Evolutionary conservation across 2,888 invertebrate genomes (phyloP).

Genomic region (Nomada fabriciana): DNA sequence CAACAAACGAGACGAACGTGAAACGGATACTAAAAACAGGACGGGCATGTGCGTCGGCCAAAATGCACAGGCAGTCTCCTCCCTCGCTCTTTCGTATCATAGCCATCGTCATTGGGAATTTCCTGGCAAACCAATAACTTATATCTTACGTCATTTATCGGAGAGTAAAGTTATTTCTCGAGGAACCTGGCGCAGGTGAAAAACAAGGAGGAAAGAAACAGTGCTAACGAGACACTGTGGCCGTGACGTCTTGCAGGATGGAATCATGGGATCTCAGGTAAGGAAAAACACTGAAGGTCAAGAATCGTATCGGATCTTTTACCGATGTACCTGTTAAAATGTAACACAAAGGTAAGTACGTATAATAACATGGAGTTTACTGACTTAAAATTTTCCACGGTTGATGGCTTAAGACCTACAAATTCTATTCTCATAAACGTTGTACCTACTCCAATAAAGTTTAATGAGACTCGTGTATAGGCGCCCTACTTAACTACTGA

Average conservation of each 20-base stretch:
- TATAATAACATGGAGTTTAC: not conserved
- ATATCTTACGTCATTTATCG: conserved; percentile 12
- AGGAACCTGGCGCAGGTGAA: not conserved
- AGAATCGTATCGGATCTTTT: not conserved
- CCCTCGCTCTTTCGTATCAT: no score
- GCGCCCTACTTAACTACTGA: not conserved
- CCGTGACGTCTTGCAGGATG: not conserved
- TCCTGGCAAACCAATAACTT: conserved; percentile 29
- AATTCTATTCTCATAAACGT: not conserved
- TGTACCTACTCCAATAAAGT: not conserved
- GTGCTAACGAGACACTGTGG: not conserved
- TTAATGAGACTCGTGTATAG: not conserved
- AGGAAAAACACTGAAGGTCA: not conserved
- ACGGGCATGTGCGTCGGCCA: not conserved
- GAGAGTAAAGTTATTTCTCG: conserved; percentile 6
- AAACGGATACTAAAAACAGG: conserved; percentile 14
- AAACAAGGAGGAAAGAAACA: not conserved
- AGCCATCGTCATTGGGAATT: conserved; percentile 18
- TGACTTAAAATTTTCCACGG: not conserved
- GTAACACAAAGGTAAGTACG: not conserved
- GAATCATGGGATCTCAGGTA: not conserved
- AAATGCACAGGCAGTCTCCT: conserved; percentile 12
- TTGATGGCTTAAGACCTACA: not conserved
- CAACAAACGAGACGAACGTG: conserved; percentile 11
- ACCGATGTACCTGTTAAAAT: not conserved